Evolutionary conservation across 2,113 vertebrate species (phyloP).

Genomic region (Limnothrissa miodon): DNA sequence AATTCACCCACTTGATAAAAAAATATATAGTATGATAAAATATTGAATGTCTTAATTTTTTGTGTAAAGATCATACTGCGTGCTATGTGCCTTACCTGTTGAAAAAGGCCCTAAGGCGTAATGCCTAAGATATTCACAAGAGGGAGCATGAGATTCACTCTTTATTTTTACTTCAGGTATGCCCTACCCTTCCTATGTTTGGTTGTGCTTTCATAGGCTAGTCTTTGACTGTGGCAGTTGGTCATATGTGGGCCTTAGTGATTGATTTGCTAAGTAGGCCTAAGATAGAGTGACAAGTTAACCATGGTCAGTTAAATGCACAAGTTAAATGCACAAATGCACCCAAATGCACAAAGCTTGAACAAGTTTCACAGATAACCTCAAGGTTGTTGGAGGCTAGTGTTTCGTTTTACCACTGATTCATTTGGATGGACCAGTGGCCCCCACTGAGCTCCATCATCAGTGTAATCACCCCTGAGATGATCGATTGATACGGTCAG

Average conservation of each 20-base stretch:
- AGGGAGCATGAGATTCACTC: background rate
- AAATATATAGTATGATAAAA: background rate
- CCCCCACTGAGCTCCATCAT: background rate
- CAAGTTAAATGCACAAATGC: no score
- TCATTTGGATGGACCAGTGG: background rate
- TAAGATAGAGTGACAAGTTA: background rate
- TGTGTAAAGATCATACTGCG: background rate
- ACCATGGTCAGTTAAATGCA: background rate
- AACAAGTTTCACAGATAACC: background rate
- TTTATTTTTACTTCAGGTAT: background rate
- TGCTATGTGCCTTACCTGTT: background rate
- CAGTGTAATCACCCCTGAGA: background rate
- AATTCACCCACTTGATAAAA: background rate
- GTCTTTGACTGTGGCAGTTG: no score
- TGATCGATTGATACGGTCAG: constrained; percentile 14
- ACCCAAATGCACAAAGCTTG: background rate
- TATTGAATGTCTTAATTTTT: no score
- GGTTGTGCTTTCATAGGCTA: no score
- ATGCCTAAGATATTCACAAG: background rate
- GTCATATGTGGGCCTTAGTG: no score
- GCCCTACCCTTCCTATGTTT: no score
- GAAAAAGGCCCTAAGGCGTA: background rate
- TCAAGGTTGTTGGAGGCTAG: background rate
- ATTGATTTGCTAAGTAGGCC: no score
- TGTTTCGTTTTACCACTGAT: background rate